Evolutionary conservation across 2,113 vertebrate species (phyloP).

Genomic region (Chelonoidis abingdonii): DNA sequence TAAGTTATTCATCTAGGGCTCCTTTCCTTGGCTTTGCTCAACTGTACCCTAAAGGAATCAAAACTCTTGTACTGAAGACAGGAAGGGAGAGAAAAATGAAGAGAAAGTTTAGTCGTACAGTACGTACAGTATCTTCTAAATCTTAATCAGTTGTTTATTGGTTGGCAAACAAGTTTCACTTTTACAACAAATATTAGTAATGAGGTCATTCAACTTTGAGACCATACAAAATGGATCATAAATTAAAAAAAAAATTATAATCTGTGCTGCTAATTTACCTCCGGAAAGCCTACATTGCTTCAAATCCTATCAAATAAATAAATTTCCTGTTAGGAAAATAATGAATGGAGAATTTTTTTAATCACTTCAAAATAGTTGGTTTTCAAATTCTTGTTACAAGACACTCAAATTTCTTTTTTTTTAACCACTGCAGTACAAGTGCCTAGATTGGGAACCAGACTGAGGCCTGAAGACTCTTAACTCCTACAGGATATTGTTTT

Average conservation of each 20-base stretch:
- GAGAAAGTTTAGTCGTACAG: conserved; percentile 73
- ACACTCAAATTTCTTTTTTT: conserved; percentile 53
- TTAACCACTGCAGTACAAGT: conserved; percentile 81
- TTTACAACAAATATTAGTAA: conserved; percentile 98
- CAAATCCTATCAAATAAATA: conserved; percentile 88
- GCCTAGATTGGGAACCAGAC: conserved; percentile 75
- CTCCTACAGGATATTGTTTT: conserved; percentile 73
- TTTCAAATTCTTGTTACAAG: conserved; percentile 26
- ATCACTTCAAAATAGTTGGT: conserved; percentile 84
- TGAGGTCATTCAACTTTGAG: conserved; percentile 93
- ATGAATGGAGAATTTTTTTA: conserved; percentile 70
- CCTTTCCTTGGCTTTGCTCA: conserved; percentile 65
- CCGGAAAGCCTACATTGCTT: conserved; percentile 84
- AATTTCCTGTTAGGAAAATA: conserved; percentile 81
- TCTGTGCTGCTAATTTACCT: conserved; percentile 87
- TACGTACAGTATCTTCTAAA: conserved; percentile 85
- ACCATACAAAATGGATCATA: conserved; percentile 93
- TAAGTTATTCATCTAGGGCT: conserved; percentile 53
- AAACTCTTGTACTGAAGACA: conserved; percentile 50
- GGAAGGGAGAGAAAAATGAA: conserved; percentile 63
- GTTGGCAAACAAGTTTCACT: conserved; percentile 97
- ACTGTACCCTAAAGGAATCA: conserved; percentile 31
- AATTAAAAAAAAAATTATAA: conserved; percentile 87
- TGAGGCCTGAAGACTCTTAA: conserved; percentile 56
- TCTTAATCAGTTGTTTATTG: conserved; percentile 95